A percentile compares a stretch with the other conserved stretches of the same genome.
These are phyloP conservation scores for Arion vulgaris DNA, from an alignment of 1,140 invertebrate species.

Conservation along the genomic window DNA sequence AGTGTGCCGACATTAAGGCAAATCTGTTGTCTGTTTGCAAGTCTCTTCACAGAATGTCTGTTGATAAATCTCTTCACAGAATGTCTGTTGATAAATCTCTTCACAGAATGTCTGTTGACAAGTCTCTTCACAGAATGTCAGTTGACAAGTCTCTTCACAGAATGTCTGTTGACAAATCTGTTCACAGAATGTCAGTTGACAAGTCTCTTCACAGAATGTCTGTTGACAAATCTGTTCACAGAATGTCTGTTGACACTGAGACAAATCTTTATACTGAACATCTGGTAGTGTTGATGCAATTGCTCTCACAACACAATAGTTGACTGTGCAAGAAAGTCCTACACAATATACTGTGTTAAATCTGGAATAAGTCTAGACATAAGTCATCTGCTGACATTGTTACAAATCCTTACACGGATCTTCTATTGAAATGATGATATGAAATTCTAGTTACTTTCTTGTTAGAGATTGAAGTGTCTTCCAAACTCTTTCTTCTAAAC, in stretches of 20 bases:
- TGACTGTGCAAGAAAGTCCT: too few relatives aligned
- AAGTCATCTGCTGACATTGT: neutral
- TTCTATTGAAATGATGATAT: slow-evolving; percentile 26
- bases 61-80: neutral
- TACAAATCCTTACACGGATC: slow-evolving; percentile 29
- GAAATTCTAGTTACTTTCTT: slow-evolving; percentile 3
- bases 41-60: neutral
- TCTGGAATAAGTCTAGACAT: neutral
- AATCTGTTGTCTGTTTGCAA: too few relatives aligned
- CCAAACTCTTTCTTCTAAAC: slow-evolving; percentile 43
- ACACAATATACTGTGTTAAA: too few relatives aligned
- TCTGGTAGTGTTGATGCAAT: neutral
- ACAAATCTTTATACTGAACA: neutral
- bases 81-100: neutral
- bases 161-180: neutral
- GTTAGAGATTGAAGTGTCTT: slow-evolving; percentile 28
- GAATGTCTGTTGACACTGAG: neutral
- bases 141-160: neutral
- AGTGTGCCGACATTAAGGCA: too few relatives aligned
- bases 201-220: neutral
- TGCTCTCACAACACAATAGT: too few relatives aligned
- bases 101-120: neutral
- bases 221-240: neutral
- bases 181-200: neutral
- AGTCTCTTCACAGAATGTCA: neutral